These are phyloP conservation scores for Oegoconia quadripuncta DNA, from an alignment of 2,888 invertebrate genomes.

Conservation along the genomic window DNA sequence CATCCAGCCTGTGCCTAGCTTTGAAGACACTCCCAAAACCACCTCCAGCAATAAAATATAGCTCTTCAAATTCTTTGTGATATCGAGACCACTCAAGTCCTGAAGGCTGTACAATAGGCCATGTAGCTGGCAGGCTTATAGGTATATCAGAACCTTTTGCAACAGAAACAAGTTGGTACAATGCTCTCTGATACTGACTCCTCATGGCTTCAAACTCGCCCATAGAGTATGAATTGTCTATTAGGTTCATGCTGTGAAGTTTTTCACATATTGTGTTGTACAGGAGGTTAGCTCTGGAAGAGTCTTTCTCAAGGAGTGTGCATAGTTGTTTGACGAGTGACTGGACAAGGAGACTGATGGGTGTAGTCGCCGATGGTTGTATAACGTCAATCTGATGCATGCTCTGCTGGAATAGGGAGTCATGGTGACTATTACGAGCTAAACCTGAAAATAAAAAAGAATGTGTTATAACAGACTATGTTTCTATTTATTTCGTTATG, in stretches of 20 bases:
- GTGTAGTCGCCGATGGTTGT: conserved; percentile 69
- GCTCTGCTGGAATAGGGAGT: conserved; percentile 53
- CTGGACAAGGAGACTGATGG: conserved; percentile 84
- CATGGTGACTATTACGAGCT: conserved; percentile 46
- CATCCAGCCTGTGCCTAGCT: conserved; percentile 86
- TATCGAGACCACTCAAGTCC: conserved; percentile 82
- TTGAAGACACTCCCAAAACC: conserved; percentile 89
- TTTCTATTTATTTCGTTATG: too few relatives aligned
- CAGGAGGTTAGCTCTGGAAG: conserved; percentile 75
- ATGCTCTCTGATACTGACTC: conserved; percentile 82
- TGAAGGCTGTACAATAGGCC: conserved; percentile 74
- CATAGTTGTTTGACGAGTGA: conserved; percentile 85
- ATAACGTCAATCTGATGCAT: conserved; percentile 60
- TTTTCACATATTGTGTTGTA: conserved; percentile 84
- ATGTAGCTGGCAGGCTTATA: conserved; percentile 64
- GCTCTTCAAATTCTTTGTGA: conserved; percentile 83
- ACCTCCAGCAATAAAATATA: conserved; percentile 84
- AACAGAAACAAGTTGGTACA: conserved; percentile 81
- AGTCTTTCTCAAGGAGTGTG: conserved; percentile 81
- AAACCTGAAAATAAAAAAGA: conserved; percentile 47
- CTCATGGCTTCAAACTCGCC: conserved; percentile 85
- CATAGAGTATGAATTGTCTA: conserved; percentile 84
- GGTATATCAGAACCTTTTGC: conserved; percentile 78
- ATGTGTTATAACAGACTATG: background rate
- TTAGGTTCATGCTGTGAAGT: conserved; percentile 82